Conservation (phyloP, 2,888 invertebrate species). For the Phania funesta region DNA sequence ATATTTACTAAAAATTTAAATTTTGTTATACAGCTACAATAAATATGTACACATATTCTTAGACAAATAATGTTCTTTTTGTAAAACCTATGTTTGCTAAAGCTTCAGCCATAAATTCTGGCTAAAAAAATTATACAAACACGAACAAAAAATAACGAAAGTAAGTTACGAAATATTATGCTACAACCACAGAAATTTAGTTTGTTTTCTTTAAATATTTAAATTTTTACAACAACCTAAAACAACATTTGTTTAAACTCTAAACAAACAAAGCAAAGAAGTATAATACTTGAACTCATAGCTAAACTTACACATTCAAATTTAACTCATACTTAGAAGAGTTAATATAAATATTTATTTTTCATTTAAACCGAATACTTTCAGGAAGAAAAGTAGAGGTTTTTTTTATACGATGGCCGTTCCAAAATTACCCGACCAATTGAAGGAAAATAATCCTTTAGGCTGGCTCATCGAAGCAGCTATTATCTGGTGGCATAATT, state of each 20-base stretch:
- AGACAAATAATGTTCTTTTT: conserved; percentile 55
- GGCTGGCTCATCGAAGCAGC: too few species aligned
- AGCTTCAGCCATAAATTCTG: conserved; percentile 1
- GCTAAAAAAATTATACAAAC: neutral
- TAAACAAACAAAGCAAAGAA: conserved; percentile 28
- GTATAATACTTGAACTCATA: neutral
- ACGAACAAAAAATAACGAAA: conserved; percentile 14
- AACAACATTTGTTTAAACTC: conserved; percentile 46
- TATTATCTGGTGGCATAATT: too few species aligned
- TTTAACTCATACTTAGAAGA: conserved; percentile 16
- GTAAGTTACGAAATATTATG: conserved; percentile 53
- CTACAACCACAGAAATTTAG: conserved; percentile 50
- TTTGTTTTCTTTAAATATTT: conserved; percentile 21
- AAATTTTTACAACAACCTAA: conserved; percentile 34
- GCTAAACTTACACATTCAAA: neutral
- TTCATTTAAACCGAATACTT: conserved; percentile 39
- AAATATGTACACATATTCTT: conserved; percentile 45
- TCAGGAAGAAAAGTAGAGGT: neutral
- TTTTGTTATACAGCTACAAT: neutral
- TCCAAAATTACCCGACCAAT: too few species aligned
- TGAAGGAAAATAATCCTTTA: too few species aligned
- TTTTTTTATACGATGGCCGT: too few species aligned
- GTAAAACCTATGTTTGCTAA: conserved; percentile 33
- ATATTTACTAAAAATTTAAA: conserved; percentile 36
- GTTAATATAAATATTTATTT: conserved; percentile 63